Percentiles rank a stretch among this genome's conserved stretches.
phyloP scores from a whole-genome alignment of 2,113 vertebrate genomes.

The Micronycteris hirsuta region DNA sequence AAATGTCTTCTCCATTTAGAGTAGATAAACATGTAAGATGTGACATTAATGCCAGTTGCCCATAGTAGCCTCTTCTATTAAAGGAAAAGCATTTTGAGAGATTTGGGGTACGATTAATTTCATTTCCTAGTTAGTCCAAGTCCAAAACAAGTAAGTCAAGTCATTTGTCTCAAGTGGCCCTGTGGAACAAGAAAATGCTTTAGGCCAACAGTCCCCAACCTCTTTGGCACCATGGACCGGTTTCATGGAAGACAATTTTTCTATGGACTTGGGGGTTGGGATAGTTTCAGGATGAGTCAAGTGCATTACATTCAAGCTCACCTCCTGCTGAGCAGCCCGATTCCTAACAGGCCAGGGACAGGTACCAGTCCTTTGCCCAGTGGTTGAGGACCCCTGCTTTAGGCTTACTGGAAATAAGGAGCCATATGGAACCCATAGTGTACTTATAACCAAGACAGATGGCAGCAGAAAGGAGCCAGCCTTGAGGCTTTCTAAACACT shows the following conservation, averaged over 20 bases:
- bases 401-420: constrained; percentile 43
- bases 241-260: no score
- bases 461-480: constrained; percentile 48
- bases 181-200: constrained; percentile 32
- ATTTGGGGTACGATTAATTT: constrained; percentile 12
- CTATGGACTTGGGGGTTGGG: no score
- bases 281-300: no score
- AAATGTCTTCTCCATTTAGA: constrained; percentile 17
- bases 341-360: no score
- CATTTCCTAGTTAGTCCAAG: constrained; percentile 22
- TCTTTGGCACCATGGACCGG: no score
- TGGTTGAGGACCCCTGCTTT: background rate
- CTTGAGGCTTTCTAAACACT: constrained; percentile 43
- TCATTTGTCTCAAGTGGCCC: constrained; percentile 13
- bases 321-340: no score
- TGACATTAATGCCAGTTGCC: background rate
- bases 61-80: constrained; percentile 14
- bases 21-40: background rate
- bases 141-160: constrained; percentile 26
- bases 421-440: constrained; percentile 61
- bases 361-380: no score
- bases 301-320: no score
- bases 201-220: background rate
- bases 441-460: constrained; percentile 62
- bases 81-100: constrained; percentile 29